Evolutionary conservation across 1,140 invertebrate species (phyloP), one percentile per base, ranked within the genome.

Genomic region (Drosophila albomicans): DNA sequence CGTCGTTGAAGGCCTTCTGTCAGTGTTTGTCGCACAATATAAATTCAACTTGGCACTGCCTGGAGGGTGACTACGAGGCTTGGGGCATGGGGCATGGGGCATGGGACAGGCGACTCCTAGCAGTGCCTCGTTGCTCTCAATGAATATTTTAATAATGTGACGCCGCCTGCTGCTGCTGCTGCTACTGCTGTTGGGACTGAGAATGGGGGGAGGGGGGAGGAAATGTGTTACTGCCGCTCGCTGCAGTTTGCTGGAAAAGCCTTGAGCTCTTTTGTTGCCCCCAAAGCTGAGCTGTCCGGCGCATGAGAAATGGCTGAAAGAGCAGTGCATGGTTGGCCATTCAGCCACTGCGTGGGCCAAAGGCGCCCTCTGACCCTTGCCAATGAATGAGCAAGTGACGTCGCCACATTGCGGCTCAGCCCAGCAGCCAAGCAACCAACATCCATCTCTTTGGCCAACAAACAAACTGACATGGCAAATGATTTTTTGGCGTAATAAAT

Each of bases 71-170:
- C 4, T 13, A 10, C 7, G 10, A 38, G 6, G 6, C 32, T 8
- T 38, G 35, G 10, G 32, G 5, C 7, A 38, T 15, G 6, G 25
- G 32, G 5, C 7, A 38, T 15, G 6, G 25, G 30, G 54, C 13
- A 16, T 5, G 32, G 30, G 32, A 13, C 28, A 43, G 45, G 46
- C 43, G 52, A 46, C 16, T 20, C 48, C 61, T 51, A 8, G 25
- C 10, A 10, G 30, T 8, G 35, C 32, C 48, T 48, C n/a, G 1
- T 3, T n/a, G 28, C 30, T 61, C 49, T 62, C 71, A 68, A 87
- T 86, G 82, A 86, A 86, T 86, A 86, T 86, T 86, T 86, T 86
- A 86, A 86, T 86, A 86, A 88, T 79, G 71, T 49, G 41, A 54
- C 49, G 58, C 13, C 25, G 52, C 68, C 48, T 67, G 48, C 79